These are phyloP conservation scores for Poecilia velifera DNA, from an alignment of 2,797 vertebrate species.

Conservation along the genomic window DNA sequence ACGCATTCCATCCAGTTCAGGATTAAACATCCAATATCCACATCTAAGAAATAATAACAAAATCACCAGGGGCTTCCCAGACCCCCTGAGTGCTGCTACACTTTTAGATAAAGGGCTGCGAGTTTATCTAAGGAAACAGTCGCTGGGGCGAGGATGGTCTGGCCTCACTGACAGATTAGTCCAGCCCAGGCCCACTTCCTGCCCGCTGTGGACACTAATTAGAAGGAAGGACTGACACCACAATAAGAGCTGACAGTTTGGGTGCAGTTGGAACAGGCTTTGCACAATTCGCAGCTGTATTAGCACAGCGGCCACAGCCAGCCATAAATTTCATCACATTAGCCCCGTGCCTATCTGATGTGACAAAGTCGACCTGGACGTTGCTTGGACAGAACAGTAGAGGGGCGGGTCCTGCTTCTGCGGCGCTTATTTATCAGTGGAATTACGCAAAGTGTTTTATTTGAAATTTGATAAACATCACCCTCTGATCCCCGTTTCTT, in stretches of 20 bases:
- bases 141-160: slow-evolving; percentile 94
- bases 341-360: slow-evolving; percentile 73
- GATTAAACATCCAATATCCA: slow-evolving; percentile 53
- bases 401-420: slow-evolving; percentile 33
- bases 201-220: slow-evolving; percentile 98
- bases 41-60: slow-evolving; percentile 66
- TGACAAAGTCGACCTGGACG: slow-evolving; percentile 76
- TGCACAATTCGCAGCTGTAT: slow-evolving; percentile 77
- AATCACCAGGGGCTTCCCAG: slow-evolving; percentile 73
- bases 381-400: slow-evolving; percentile 62
- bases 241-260: slow-evolving; percentile 95
- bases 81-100: slow-evolving; percentile 77
- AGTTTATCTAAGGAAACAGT: slow-evolving; percentile 99
- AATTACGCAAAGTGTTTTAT: slow-evolving; percentile 61
- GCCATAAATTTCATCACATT: slow-evolving; percentile 73
- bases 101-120: slow-evolving; percentile 78
- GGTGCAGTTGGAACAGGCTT: slow-evolving; percentile 79
- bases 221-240: slow-evolving; percentile 92
- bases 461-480: slow-evolving; percentile 62
- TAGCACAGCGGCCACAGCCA: slow-evolving; percentile 61
- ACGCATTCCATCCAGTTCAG: slow-evolving; percentile 14
- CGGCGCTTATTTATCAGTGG: slow-evolving; percentile 66
- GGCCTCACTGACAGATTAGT: slow-evolving; percentile 96
- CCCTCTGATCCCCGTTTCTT: neutral
- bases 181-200: slow-evolving; percentile 95